A percentile compares a stretch with the other conserved stretches of the same genome.
Conservation (phyloP, 1,140 invertebrate species). For the Eriocheir sinensis region DNA sequence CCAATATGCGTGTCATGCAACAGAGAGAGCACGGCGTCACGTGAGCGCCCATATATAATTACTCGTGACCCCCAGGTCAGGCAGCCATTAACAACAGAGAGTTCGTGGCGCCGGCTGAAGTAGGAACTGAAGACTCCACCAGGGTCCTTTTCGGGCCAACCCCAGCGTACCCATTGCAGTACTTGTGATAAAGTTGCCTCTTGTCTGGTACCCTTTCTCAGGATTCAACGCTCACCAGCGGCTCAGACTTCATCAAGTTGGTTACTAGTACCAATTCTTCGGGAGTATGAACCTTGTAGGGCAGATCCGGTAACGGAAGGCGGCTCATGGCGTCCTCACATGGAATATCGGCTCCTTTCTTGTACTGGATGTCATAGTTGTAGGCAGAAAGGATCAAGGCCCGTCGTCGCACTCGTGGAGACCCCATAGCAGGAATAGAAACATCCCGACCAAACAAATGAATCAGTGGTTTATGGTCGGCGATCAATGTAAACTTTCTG, state of each 20-base stretch:
- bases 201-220: background rate
- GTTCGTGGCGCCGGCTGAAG: slow-evolving; percentile 81
- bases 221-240: background rate
- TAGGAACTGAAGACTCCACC: slow-evolving; percentile 59
- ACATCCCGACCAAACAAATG: background rate
- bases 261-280: background rate
- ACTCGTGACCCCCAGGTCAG: background rate
- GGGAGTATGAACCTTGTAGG: background rate
- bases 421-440: background rate
- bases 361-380: background rate
- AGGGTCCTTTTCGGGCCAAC: slow-evolving; percentile 79
- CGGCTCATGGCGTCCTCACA: background rate
- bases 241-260: background rate
- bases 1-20: slow-evolving; percentile 70
- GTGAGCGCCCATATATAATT: background rate
- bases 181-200: background rate
- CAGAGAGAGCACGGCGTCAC: background rate
- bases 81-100: background rate
- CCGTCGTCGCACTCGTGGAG: slow-evolving; percentile 20
- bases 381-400: background rate
- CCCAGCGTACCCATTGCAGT: slow-evolving; percentile 35
- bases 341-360: background rate
- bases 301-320: background rate
- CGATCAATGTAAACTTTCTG: slow-evolving; percentile 80
- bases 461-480: slow-evolving; percentile 81